Conservation (phyloP, 1,140 invertebrate species). For the Drosophila jambulina region DNA sequence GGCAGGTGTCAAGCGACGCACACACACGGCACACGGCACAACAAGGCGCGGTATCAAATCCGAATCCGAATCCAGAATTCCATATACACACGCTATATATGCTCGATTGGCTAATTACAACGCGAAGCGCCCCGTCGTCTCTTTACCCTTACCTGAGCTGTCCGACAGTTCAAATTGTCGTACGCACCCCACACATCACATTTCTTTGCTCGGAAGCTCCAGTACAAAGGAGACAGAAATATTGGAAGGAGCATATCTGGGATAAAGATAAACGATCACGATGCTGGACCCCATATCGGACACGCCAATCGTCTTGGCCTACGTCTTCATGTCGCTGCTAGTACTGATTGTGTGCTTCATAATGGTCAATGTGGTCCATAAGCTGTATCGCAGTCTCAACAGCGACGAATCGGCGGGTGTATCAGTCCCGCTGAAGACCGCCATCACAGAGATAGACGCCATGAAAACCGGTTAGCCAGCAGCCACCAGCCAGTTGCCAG, state of each 20-base stretch:
- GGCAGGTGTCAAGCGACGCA: slow-evolving; percentile 61
- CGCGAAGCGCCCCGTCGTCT: slow-evolving; percentile 21
- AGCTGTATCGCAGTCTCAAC: slow-evolving; percentile 66
- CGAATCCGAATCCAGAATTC: slow-evolving; percentile 33
- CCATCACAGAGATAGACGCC: slow-evolving; percentile 61
- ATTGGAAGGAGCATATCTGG: slow-evolving; percentile 13
- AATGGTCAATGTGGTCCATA: slow-evolving; percentile 79
- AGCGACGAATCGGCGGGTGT: slow-evolving; percentile 3
- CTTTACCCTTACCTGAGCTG: slow-evolving; percentile 32
- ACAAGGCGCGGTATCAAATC: slow-evolving; percentile 36
- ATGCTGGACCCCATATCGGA: slow-evolving; percentile 81
- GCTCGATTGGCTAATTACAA: slow-evolving; percentile 41
- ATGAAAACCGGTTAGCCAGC: slow-evolving; percentile 69
- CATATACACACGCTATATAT: slow-evolving; percentile 39
- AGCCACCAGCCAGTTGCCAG: slow-evolving; percentile 11
- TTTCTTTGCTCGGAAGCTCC: slow-evolving; percentile 3
- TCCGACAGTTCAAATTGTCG: slow-evolving; percentile 15
- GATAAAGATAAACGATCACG: slow-evolving; percentile 19
- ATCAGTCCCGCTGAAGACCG: slow-evolving; percentile 45
- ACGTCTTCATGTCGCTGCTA: slow-evolving; percentile 76
- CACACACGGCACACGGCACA: slow-evolving; percentile 34
- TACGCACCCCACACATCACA: slow-evolving; percentile 6
- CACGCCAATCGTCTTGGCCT: slow-evolving; percentile 78
- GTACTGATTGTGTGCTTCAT: slow-evolving; percentile 80
- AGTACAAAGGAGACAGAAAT: slow-evolving; percentile 12